Conservation (phyloP, 2,797 vertebrate species). For the Hybognathus amarus region DNA sequence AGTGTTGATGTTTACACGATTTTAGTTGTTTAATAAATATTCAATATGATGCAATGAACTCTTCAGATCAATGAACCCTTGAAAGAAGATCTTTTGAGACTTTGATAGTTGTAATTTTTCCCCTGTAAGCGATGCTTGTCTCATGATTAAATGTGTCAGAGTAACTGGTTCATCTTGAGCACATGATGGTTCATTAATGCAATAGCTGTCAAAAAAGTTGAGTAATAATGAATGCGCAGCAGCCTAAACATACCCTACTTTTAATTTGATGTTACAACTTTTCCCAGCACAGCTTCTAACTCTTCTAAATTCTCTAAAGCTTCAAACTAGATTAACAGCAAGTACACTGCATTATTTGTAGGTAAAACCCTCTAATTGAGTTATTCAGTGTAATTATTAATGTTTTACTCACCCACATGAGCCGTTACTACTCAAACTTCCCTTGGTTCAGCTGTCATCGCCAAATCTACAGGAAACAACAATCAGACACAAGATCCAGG, state of each 20-base stretch:
- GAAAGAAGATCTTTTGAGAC: background rate
- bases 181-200: background rate
- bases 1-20: too few relatives aligned
- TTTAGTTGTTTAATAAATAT: too few relatives aligned
- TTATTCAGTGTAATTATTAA: background rate
- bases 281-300: too few relatives aligned
- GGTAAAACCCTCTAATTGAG: background rate
- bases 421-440: conserved; percentile 99
- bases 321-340: background rate
- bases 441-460: conserved; percentile 99
- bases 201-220: background rate
- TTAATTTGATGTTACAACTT: background rate
- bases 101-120: background rate
- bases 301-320: too few relatives aligned
- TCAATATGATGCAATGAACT: too few relatives aligned
- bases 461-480: conserved; percentile 82
- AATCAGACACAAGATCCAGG: background rate
- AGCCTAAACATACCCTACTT: background rate
- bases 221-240: background rate
- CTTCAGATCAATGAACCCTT: too few relatives aligned
- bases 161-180: background rate
- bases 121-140: background rate
- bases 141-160: background rate
- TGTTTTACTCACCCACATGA: conserved; percentile 84
- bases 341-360: background rate